Evolutionary conservation across 2,888 invertebrate species (phyloP).

Genomic region (Pollenia labialis): DNA sequence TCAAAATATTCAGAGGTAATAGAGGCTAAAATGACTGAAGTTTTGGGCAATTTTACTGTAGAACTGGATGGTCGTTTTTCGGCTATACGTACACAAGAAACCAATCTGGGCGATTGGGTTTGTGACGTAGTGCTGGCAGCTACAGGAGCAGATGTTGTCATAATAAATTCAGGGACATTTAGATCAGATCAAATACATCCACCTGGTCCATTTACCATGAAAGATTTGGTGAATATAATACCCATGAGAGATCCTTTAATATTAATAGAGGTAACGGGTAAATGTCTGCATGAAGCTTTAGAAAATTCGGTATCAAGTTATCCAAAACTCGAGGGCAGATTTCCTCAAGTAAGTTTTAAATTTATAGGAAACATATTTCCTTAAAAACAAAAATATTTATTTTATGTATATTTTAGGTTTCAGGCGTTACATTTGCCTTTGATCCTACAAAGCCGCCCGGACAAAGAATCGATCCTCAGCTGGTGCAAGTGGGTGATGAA

Average conservation of each 20-base stretch:
- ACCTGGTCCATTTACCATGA: conserved; percentile 92
- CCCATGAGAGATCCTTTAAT: conserved; percentile 94
- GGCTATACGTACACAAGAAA: conserved; percentile 91
- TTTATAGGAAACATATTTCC: neutral
- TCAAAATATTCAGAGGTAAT: conserved; percentile 90
- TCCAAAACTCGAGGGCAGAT: conserved; percentile 94
- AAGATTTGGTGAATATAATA: conserved; percentile 92
- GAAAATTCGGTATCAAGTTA: conserved; percentile 95
- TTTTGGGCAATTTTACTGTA: conserved; percentile 93
- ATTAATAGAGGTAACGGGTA: conserved; percentile 90
- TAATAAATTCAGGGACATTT: conserved; percentile 90
- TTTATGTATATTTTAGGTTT: conserved; percentile 85
- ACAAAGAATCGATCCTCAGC: conserved; percentile 88
- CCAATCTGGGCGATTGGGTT: conserved; percentile 95
- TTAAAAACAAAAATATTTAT: neutral
- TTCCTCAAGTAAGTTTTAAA: conserved; percentile 88
- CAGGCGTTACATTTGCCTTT: conserved; percentile 91
- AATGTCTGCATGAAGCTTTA: conserved; percentile 88
- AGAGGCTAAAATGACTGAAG: conserved; percentile 92
- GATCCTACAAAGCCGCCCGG: conserved; percentile 89
- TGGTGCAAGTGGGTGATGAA: conserved; percentile 93
- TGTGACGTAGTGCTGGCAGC: conserved; percentile 93
- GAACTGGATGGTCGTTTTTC: conserved; percentile 94
- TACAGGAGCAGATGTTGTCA: conserved; percentile 92
- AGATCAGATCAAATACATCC: conserved; percentile 87